Evolutionary conservation across 2,797 vertebrate genomes (phyloP).

Genomic region (Smutsia gigantea): DNA sequence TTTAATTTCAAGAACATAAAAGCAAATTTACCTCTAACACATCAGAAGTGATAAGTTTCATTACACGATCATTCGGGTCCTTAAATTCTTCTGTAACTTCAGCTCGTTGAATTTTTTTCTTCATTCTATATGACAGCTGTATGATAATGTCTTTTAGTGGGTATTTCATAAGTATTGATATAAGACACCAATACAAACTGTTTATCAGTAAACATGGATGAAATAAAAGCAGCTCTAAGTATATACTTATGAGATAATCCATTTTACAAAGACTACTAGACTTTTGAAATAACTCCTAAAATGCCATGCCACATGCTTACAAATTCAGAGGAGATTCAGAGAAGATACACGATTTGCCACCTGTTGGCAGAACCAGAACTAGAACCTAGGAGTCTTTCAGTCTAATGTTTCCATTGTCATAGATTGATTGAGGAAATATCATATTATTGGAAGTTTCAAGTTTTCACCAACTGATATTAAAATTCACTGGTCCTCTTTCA

Average conservation of each 20-base stretch:
- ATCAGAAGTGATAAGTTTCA: constrained; percentile 90
- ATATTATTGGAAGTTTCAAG: background rate
- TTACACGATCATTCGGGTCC: constrained; percentile 90
- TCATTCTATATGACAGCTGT: constrained; percentile 90
- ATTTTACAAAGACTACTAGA: constrained; percentile 7
- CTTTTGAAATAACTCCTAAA: background rate
- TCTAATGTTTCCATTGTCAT: background rate
- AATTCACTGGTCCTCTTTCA: constrained; percentile 6
- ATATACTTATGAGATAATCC: background rate
- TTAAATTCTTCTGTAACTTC: constrained; percentile 90
- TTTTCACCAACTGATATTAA: background rate
- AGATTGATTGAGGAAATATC: constrained; percentile 39
- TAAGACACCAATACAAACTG: background rate
- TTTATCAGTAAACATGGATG: background rate
- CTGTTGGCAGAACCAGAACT: background rate
- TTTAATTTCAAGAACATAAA: constrained; percentile 33
- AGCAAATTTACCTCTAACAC: constrained; percentile 90
- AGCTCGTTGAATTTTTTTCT: constrained; percentile 82
- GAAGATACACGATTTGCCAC: background rate
- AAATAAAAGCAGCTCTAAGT: background rate
- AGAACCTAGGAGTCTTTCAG: background rate
- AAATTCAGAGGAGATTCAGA: background rate
- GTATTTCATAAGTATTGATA: background rate
- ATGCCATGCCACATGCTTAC: background rate
- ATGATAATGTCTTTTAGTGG: constrained; percentile 50